Percentiles rank a stretch among this genome's conserved stretches.
Evolutionary conservation across 2,888 invertebrate genomes (phyloP).

Genomic region (Bimastos eiseni): DNA sequence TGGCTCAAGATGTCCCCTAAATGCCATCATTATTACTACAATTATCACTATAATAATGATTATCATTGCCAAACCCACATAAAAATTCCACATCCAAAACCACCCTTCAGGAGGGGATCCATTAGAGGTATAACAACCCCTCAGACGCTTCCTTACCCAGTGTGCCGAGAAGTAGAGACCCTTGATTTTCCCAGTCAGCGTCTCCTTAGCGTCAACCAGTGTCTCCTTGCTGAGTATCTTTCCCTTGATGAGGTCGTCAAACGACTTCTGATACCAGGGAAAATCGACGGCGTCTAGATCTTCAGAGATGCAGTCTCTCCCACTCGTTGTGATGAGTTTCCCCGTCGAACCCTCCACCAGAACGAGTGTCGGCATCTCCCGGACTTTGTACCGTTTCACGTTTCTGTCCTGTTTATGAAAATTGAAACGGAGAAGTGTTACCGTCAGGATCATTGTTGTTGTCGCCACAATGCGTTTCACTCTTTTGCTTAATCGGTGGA

Average conservation of each 20-base stretch:
- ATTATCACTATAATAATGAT: too few species aligned
- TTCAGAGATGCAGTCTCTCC: slow-evolving; percentile 71
- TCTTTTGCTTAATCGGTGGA: too few species aligned
- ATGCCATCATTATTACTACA: too few species aligned
- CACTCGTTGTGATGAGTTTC: slow-evolving; percentile 70
- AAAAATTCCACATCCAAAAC: not conserved
- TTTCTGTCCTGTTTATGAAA: slow-evolving; percentile 73
- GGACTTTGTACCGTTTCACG: slow-evolving; percentile 76
- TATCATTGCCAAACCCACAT: not conserved
- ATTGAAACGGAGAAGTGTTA: not conserved
- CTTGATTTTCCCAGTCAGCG: slow-evolving; percentile 68
- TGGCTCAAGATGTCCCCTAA: too few species aligned
- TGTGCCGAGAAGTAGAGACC: slow-evolving; percentile 86
- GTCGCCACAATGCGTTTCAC: too few species aligned
- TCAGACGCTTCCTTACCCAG: slow-evolving; percentile 72
- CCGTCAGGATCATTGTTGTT: not conserved
- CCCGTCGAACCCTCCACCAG: slow-evolving; percentile 72
- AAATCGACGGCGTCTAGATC: slow-evolving; percentile 73
- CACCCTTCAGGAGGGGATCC: not conserved
- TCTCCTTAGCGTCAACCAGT: slow-evolving; percentile 55
- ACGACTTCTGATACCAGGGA: slow-evolving; percentile 78
- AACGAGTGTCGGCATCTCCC: slow-evolving; percentile 77
- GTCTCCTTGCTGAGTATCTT: slow-evolving; percentile 44
- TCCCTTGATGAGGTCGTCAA: slow-evolving; percentile 59
- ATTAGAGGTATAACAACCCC: too few species aligned